Percentiles rank a stretch among this genome's conserved stretches.
Conservation (phyloP, 92 coral and sea anemone species). For the Heliopora coerulea region DNA sequence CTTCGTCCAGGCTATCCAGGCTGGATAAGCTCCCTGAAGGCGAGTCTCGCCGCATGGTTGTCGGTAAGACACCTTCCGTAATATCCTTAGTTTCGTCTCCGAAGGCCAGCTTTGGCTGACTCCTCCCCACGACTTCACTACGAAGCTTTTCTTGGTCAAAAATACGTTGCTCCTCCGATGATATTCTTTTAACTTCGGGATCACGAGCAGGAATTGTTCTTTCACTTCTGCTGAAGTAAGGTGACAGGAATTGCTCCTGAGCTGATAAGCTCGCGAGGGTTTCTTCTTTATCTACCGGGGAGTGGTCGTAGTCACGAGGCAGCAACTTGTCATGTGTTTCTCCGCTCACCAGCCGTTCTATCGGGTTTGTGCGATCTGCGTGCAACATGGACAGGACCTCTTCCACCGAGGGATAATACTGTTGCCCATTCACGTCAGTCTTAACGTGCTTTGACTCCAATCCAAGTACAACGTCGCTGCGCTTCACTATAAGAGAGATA, state of each 20-base stretch:
- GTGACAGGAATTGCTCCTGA: not conserved
- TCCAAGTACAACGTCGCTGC: not conserved
- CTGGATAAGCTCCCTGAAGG: conserved; percentile 92
- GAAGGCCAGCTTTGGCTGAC: conserved; percentile 85
- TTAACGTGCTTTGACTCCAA: not conserved
- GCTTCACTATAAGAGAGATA: conserved; percentile 23
- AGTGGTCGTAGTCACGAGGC: not conserved
- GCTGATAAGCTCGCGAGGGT: not conserved
- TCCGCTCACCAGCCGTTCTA: conserved; percentile 17
- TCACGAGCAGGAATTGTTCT: conserved; percentile 1
- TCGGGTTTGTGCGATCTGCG: conserved; percentile 25
- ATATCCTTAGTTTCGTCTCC: conserved; percentile 57
- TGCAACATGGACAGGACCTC: conserved; percentile 42
- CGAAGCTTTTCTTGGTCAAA: conserved; percentile 80
- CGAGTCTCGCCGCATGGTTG: conserved; percentile 81
- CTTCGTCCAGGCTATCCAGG: conserved; percentile 87
- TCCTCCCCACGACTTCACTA: conserved; percentile 74
- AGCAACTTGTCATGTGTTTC: not conserved
- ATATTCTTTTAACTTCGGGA: conserved; percentile 16
- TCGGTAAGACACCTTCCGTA: conserved; percentile 84
- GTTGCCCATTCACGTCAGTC: conserved; percentile 21
- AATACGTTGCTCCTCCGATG: conserved; percentile 27
- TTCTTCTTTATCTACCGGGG: not conserved
- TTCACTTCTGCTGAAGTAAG: not conserved
- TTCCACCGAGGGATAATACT: conserved; percentile 39